A percentile compares a stretch with the other conserved stretches of the same genome.
These are phyloP conservation scores for Athripsodes cinereus DNA, from an alignment of 2,888 invertebrate genomes.

Conservation along the genomic window DNA sequence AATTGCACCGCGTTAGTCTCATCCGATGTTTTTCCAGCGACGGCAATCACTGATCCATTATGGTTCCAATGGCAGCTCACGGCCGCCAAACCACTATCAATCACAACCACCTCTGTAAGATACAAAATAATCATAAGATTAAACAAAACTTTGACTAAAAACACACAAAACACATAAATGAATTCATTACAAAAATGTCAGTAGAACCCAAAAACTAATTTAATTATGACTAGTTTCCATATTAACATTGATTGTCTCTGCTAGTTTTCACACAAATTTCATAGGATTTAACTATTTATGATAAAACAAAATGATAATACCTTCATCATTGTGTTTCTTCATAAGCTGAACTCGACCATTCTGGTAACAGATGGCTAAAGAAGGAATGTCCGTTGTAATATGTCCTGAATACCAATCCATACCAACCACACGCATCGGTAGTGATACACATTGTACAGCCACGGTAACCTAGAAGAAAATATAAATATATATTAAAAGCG, in stretches of 20 bases:
- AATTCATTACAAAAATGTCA: too few relatives aligned
- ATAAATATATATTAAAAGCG: too few relatives aligned
- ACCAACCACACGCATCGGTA: conserved; percentile 61
- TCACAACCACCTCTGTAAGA: conserved; percentile 66
- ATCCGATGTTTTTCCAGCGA: conserved; percentile 63
- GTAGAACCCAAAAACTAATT: too few relatives aligned
- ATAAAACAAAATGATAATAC: conserved; percentile 48
- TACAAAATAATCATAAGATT: not conserved
- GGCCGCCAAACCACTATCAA: conserved; percentile 78
- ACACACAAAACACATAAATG: too few relatives aligned
- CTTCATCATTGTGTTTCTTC: conserved; percentile 83
- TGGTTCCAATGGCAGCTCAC: conserved; percentile 90
- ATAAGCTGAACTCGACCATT: conserved; percentile 85
- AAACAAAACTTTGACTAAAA: too few relatives aligned
- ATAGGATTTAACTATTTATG: not conserved
- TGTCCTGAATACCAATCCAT: conserved; percentile 85
- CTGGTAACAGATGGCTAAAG: conserved; percentile 81
- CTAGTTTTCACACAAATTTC: too few relatives aligned
- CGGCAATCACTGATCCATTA: conserved; percentile 81
- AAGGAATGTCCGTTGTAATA: conserved; percentile 67
- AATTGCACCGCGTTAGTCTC: conserved; percentile 83
- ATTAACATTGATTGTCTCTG: too few relatives aligned
- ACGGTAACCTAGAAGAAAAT: conserved; percentile 73
- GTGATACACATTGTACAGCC: conserved; percentile 55
- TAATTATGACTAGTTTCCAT: too few relatives aligned